Conservation (phyloP, 1,140 invertebrate species). For the Drosophila nikananu region DNA sequence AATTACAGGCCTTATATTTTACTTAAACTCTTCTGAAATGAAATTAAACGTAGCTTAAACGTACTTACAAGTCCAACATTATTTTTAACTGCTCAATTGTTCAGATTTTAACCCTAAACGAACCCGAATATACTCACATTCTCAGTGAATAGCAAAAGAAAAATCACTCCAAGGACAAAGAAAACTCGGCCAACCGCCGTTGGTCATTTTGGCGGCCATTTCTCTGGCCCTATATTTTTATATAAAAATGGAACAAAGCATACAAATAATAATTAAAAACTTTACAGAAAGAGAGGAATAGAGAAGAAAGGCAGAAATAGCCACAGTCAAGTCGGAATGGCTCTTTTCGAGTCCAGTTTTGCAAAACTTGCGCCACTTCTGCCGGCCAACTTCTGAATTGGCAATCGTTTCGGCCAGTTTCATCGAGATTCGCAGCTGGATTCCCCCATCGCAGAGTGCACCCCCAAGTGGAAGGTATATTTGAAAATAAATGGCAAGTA, state of each 20-base stretch:
- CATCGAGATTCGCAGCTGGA: slow-evolving; percentile 33
- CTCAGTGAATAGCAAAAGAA: neutral
- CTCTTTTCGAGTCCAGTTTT: slow-evolving; percentile 21
- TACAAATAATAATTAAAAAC: slow-evolving; percentile 47
- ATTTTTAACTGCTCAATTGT: too few relatives aligned
- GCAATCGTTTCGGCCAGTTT: slow-evolving; percentile 23
- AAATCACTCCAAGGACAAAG: slow-evolving; percentile 29
- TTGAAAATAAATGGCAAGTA: slow-evolving; percentile 48
- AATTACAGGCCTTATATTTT: too few relatives aligned
- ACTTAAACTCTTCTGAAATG: too few relatives aligned
- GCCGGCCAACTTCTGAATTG: slow-evolving; percentile 35
- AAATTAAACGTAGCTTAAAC: too few relatives aligned
- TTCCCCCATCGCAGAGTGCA: slow-evolving; percentile 5
- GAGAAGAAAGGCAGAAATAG: slow-evolving; percentile 8
- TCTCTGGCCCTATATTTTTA: neutral
- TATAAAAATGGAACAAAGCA: slow-evolving; percentile 6
- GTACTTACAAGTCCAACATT: too few relatives aligned
- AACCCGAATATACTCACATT: neutral
- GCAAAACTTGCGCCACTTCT: slow-evolving; percentile 35
- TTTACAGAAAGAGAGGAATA: slow-evolving; percentile 5
- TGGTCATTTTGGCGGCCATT: slow-evolving; percentile 46
- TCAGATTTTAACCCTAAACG: neutral
- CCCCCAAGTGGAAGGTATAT: slow-evolving; percentile 38
- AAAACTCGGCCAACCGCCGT: slow-evolving; percentile 36
- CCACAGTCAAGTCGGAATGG: slow-evolving; percentile 22